A percentile compares a stretch with the other conserved stretches of the same genome.
Conservation (phyloP, 2,888 invertebrate species). For the Stenodema calcarata region DNA sequence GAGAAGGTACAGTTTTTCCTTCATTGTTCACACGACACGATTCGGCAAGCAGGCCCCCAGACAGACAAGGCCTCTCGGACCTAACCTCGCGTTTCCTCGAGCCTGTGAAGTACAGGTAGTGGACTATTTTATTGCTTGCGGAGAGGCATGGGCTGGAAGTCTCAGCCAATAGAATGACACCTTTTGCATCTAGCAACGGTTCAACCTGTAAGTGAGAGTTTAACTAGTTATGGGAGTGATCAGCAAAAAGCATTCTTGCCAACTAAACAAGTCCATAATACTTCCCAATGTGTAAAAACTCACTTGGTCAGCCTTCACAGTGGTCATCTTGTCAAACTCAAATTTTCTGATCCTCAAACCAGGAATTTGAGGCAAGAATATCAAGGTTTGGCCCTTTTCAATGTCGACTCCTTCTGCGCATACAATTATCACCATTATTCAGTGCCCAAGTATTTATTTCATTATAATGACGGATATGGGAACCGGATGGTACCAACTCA, state of each 20-base stretch:
- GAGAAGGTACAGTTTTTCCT: background rate
- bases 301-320: background rate
- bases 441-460: background rate
- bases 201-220: background rate
- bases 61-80: conserved; percentile 15
- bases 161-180: conserved; percentile 1
- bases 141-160: conserved; percentile 14
- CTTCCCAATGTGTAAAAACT: too few relatives aligned
- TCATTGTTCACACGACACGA: background rate
- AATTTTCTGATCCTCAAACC: conserved; percentile 1
- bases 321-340: background rate
- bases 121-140: conserved; percentile 4
- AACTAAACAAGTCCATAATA: background rate
- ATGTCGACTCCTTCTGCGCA: background rate
- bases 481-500: too few relatives aligned
- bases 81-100: conserved; percentile 20
- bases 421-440: background rate
- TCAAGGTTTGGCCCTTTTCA: background rate
- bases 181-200: conserved; percentile 26
- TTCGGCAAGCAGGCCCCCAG: conserved; percentile 20
- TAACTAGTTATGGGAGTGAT: background rate
- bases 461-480: too few relatives aligned
- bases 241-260: too few relatives aligned
- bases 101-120: conserved; percentile 25
- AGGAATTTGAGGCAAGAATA: conserved; percentile 24